Conservation (phyloP, 1,140 invertebrate genomes). For the Episyrphus balteatus region DNA sequence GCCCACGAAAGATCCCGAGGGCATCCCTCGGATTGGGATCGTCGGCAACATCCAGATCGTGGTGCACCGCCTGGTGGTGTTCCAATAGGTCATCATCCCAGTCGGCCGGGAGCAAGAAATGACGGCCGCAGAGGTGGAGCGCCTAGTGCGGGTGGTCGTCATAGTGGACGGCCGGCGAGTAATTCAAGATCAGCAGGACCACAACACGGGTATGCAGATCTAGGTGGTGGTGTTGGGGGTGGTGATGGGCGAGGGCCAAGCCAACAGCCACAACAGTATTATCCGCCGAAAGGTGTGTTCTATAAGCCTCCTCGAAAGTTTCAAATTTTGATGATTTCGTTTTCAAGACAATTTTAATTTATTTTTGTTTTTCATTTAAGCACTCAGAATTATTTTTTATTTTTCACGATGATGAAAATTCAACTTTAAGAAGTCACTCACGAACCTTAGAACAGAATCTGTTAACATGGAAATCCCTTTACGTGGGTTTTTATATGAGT, state of each 20-base stretch:
- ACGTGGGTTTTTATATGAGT: too few species aligned
- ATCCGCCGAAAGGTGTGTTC: conserved; percentile 54
- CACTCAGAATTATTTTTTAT: too few species aligned
- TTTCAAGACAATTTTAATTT: too few species aligned
- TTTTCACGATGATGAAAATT: too few species aligned
- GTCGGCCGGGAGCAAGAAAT: conserved; percentile 22
- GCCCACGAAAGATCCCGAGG: conserved; percentile 20
- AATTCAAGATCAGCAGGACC: conserved; percentile 21
- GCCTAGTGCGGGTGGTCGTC: conserved; percentile 43
- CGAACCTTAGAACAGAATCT: too few species aligned
- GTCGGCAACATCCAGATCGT: conserved; percentile 23
- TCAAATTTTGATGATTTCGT: too few species aligned
- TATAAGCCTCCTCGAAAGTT: conserved; percentile 2
- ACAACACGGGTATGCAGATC: conserved; percentile 20
- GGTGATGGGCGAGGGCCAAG: conserved; percentile 4
- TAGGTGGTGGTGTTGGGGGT: conserved; percentile 1
- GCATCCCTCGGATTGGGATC: conserved; percentile 31
- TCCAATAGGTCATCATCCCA: conserved; percentile 23
- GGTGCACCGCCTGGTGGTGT: conserved; percentile 24
- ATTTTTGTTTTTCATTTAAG: too few species aligned
- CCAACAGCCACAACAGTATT: conserved; percentile 49
- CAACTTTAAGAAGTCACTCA: too few species aligned
- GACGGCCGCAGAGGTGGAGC: conserved; percentile 45
- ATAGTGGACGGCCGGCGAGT: conserved; percentile 4
- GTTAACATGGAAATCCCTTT: too few species aligned